phyloP scores from a whole-genome alignment of 2,113 vertebrate species.

The Solea solea region DNA sequence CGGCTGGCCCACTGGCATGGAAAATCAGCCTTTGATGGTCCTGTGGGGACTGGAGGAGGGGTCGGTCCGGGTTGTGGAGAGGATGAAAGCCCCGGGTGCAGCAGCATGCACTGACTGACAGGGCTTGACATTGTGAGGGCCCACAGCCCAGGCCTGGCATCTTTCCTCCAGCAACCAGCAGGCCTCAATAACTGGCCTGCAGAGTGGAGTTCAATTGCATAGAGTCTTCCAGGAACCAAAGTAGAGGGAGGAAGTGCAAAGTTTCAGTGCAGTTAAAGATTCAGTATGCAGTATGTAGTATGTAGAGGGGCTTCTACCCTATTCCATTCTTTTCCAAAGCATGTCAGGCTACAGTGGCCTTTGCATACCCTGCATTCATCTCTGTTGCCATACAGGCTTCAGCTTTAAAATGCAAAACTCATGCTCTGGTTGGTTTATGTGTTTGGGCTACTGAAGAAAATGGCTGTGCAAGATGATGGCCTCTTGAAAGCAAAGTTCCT shows the following conservation, averaged over 20 bases:
- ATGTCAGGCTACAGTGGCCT: too few relatives aligned
- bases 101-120: conserved; percentile 69
- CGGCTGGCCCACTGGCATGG: conserved; percentile 78
- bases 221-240: conserved; percentile 1
- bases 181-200: conserved; percentile 29
- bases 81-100: conserved; percentile 59
- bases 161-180: conserved; percentile 14
- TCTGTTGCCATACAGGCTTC: too few relatives aligned
- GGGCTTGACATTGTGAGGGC: conserved; percentile 66
- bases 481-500: too few relatives aligned
- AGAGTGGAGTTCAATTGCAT: conserved; percentile 8
- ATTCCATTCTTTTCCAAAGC: too few relatives aligned
- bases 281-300: too few relatives aligned
- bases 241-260: not conserved
- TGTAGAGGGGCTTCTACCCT: too few relatives aligned
- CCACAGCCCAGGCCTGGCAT: conserved; percentile 57
- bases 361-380: too few relatives aligned
- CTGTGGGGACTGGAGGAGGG: conserved; percentile 62
- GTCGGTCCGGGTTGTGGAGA: conserved; percentile 39
- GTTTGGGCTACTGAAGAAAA: too few relatives aligned
- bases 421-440: too few relatives aligned
- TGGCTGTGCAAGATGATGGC: too few relatives aligned
- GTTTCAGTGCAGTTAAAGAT: not conserved
- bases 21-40: conserved; percentile 86
- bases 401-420: too few relatives aligned